phyloP scores from a whole-genome alignment of 2,113 vertebrate species.

The Neopipo cinnamomea region DNA sequence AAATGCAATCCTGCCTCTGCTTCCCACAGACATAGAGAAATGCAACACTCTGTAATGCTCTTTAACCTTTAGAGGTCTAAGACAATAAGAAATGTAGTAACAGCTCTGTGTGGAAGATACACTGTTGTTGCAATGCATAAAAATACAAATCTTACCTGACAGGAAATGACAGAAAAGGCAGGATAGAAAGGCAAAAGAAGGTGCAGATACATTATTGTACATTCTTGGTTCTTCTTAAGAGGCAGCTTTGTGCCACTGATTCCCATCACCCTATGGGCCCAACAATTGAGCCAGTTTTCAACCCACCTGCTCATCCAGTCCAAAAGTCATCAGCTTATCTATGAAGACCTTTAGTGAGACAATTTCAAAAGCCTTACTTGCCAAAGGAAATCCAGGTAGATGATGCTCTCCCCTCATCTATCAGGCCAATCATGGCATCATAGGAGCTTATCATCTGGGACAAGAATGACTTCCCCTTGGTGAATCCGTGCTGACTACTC shows the following conservation, averaged over 20 bases:
- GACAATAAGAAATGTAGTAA: neutral
- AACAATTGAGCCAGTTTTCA: neutral
- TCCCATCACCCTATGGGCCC: too few relatives aligned
- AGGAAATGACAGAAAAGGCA: neutral
- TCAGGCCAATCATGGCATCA: neutral
- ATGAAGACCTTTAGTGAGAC: neutral
- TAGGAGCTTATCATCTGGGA: neutral
- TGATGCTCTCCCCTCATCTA: rapidly evolving
- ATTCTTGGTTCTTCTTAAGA: neutral
- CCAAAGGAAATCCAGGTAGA: neutral
- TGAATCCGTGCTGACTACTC: neutral
- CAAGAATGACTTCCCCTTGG: neutral
- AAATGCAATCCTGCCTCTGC: neutral
- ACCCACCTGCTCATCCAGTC: neutral
- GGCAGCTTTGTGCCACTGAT: rapidly evolving
- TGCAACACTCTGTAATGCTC: neutral
- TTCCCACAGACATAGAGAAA: neutral
- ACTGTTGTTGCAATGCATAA: neutral
- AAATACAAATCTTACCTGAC: neutral
- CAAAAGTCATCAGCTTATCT: neutral
- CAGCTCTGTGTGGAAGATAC: neutral
- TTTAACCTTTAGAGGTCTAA: neutral
- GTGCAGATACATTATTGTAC: neutral
- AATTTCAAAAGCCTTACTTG: neutral
- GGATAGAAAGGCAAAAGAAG: neutral